Conservation (phyloP, 2,797 vertebrate species). For the Squalus acanthias region DNA sequence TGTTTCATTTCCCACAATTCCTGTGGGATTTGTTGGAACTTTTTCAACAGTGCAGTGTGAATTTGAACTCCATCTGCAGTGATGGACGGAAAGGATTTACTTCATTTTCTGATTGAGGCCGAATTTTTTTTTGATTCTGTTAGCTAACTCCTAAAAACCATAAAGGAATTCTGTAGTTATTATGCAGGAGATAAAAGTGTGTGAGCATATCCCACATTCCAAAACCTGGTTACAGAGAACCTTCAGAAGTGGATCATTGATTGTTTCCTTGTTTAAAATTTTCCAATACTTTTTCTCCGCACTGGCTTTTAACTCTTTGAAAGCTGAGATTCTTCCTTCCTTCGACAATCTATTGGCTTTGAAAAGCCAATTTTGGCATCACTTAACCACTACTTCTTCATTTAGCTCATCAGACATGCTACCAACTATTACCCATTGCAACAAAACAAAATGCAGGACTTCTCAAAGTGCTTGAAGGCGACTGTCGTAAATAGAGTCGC, state of each 20-base stretch:
- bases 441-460: neutral
- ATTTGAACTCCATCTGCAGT: neutral
- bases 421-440: neutral
- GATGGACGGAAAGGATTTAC: neutral
- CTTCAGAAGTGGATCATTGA: neutral
- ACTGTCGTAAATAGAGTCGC: neutral
- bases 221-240: neutral
- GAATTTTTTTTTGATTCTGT: neutral
- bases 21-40: neutral
- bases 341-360: neutral
- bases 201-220: neutral
- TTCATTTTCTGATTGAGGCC: neutral
- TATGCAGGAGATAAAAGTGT: neutral
- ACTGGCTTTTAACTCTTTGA: neutral
- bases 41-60: neutral
- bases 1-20: neutral
- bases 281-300: neutral
- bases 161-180: neutral
- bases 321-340: neutral
- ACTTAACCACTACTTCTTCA: neutral
- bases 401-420: neutral
- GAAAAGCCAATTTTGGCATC: neutral
- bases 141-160: neutral
- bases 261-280: neutral
- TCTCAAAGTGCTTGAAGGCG: neutral